A percentile compares a stretch with the other conserved stretches of the same genome.
phyloP scores from a whole-genome alignment of 92 coral and sea anemone species.

The Bergia sp. region DNA sequence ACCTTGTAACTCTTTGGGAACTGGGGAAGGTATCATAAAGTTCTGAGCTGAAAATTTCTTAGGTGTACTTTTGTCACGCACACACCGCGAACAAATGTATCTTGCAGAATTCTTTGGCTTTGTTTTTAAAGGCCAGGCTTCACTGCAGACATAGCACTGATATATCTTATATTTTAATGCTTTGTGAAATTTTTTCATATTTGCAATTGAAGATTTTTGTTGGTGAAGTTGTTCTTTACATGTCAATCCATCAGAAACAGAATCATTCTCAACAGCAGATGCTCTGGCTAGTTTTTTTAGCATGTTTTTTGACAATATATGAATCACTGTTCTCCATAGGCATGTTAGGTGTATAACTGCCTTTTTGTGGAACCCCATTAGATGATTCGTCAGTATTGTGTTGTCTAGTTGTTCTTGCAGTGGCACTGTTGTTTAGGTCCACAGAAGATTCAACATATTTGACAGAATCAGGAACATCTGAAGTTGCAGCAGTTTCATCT shows the following conservation, averaged over 20 bases:
- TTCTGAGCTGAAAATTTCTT: constrained; percentile 59
- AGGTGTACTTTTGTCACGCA: constrained; percentile 57
- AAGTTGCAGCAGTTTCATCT: neutral
- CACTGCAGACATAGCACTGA: constrained; percentile 56
- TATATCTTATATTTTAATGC: constrained; percentile 42
- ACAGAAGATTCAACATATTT: neutral
- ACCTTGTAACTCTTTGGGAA: constrained; percentile 62
- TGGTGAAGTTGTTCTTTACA: constrained; percentile 53
- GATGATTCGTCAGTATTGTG: neutral
- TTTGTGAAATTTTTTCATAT: constrained; percentile 62
- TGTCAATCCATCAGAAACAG: constrained; percentile 25
- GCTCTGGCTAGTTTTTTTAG: neutral
- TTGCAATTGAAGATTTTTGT: no score
- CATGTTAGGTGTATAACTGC: no score
- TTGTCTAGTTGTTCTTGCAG: neutral
- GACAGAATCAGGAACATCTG: neutral
- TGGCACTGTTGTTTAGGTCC: constrained; percentile 1
- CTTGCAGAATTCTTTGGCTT: constrained; percentile 45
- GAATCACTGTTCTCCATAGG: neutral
- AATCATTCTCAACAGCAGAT: neutral
- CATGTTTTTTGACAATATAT: neutral
- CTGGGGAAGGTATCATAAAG: constrained; percentile 69
- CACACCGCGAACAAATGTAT: constrained; percentile 63
- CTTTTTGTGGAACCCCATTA: no score
- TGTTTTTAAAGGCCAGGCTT: constrained; percentile 51